phyloP scores from a whole-genome alignment of 2,888 invertebrate genomes.

The Cecidostiba fungosa region DNA sequence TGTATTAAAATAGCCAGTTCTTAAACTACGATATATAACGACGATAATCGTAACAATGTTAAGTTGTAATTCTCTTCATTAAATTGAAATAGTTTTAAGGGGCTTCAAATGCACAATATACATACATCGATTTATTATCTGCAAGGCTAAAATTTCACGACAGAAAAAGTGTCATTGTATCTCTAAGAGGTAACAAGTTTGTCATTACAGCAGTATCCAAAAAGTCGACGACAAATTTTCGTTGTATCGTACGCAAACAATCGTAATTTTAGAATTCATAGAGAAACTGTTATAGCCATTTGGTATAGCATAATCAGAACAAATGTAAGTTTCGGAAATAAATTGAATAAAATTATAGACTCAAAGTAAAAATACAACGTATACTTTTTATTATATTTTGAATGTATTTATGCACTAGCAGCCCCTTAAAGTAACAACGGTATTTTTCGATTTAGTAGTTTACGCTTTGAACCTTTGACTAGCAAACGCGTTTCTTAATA shows the following conservation, averaged over 20 bases:
- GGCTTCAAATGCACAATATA: constrained; percentile 57
- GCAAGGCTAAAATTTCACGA: constrained; percentile 32
- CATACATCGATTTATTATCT: constrained; percentile 29
- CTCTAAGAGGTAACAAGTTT: constrained; percentile 36
- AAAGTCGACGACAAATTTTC: constrained; percentile 38
- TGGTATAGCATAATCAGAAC: not conserved
- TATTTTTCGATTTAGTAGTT: constrained; percentile 46
- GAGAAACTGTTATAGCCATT: constrained; percentile 35
- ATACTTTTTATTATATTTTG: not conserved
- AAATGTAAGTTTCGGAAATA: not conserved
- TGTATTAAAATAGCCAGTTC: constrained; percentile 61
- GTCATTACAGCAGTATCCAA: constrained; percentile 40
- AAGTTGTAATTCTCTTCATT: constrained; percentile 37
- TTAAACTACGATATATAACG: constrained; percentile 58
- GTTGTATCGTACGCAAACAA: constrained; percentile 49
- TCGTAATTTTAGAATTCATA: constrained; percentile 36
- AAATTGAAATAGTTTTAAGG: constrained; percentile 59
- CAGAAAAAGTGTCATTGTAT: constrained; percentile 11
- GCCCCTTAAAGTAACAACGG: constrained; percentile 61
- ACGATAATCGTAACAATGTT: constrained; percentile 61
- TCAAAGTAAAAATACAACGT: not conserved
- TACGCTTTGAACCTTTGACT: constrained; percentile 51
- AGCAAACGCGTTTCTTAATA: constrained; percentile 36
- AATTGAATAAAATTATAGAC: not conserved
- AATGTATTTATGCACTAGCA: constrained; percentile 57